phyloP scores from a whole-genome alignment of 2,113 vertebrate species.

The Thamnophis sirtalis region DNA sequence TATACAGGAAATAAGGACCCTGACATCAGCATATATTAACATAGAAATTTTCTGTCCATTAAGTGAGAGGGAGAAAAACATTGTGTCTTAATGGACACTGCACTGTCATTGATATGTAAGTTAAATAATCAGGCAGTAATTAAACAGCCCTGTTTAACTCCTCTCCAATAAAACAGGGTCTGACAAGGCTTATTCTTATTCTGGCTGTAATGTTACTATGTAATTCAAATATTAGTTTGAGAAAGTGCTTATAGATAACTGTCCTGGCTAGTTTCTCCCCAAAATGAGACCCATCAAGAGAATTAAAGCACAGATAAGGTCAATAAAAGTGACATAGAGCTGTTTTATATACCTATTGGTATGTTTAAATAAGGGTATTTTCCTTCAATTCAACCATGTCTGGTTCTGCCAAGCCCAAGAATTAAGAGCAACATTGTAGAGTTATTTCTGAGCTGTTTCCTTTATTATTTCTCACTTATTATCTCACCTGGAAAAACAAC shows the following conservation, averaged over 20 bases:
- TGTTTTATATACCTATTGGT: neutral
- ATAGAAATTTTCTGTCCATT: neutral
- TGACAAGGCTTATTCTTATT: neutral
- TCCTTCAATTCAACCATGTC: neutral
- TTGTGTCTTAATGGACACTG: neutral
- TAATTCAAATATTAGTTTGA: neutral
- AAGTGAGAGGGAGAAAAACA: neutral
- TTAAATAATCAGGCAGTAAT: neutral
- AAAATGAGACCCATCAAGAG: neutral
- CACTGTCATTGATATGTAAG: neutral
- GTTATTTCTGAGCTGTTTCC: neutral
- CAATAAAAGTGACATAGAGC: neutral
- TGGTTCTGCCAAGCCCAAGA: neutral
- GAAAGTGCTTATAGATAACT: neutral
- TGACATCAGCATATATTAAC: neutral
- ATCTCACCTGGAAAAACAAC: too few species aligned
- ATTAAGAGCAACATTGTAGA: neutral
- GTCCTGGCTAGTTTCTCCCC: neutral
- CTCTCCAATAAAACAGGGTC: neutral
- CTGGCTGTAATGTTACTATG: neutral
- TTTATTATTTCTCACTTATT: neutral
- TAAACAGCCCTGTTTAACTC: neutral
- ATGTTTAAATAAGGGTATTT: neutral
- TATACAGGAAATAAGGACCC: neutral
- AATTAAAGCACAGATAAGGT: neutral